phyloP scores from a whole-genome alignment of 2,888 invertebrate species.

The Drosophila putrida region DNA sequence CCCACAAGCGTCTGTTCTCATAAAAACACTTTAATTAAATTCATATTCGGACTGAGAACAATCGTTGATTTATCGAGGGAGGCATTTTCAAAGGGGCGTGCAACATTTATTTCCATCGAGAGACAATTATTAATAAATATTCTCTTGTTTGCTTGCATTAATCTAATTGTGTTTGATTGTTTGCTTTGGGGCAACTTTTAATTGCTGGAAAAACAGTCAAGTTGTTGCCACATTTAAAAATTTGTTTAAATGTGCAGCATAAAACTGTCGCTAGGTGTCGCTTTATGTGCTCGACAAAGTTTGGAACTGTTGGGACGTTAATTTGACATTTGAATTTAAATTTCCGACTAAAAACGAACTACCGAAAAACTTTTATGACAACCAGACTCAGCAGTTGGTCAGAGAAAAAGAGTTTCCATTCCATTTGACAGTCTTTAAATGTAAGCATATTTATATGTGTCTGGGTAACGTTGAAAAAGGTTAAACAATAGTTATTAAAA shows the following conservation, averaged over 20 bases:
- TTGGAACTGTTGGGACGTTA: conserved; percentile 59
- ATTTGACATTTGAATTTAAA: conserved; percentile 69
- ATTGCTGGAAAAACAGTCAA: conserved; percentile 19
- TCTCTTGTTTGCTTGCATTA: conserved; percentile 65
- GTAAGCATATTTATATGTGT: conserved; percentile 7
- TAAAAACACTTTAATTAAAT: conserved; percentile 84
- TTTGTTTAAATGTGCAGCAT: conserved; percentile 17
- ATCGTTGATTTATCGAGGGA: conserved; percentile 56
- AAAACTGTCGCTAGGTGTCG: conserved; percentile 44
- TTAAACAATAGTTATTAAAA: no score
- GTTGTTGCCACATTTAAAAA: neutral
- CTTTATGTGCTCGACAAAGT: conserved; percentile 46
- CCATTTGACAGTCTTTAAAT: conserved; percentile 24
- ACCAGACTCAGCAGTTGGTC: conserved; percentile 24
- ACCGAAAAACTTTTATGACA: conserved; percentile 52
- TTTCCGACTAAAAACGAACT: conserved; percentile 31
- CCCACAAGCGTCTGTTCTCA: conserved; percentile 61
- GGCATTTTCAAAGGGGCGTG: conserved; percentile 18
- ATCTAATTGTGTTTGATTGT: conserved; percentile 66
- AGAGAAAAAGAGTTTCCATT: conserved; percentile 34
- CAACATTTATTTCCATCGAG: conserved; percentile 35
- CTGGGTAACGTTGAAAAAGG: neutral
- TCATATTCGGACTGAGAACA: conserved; percentile 71
- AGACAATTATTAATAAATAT: conserved; percentile 62
- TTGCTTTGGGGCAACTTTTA: conserved; percentile 15